Conservation (phyloP, 2,113 vertebrate genomes). For the Oxyura jamaicensis region DNA sequence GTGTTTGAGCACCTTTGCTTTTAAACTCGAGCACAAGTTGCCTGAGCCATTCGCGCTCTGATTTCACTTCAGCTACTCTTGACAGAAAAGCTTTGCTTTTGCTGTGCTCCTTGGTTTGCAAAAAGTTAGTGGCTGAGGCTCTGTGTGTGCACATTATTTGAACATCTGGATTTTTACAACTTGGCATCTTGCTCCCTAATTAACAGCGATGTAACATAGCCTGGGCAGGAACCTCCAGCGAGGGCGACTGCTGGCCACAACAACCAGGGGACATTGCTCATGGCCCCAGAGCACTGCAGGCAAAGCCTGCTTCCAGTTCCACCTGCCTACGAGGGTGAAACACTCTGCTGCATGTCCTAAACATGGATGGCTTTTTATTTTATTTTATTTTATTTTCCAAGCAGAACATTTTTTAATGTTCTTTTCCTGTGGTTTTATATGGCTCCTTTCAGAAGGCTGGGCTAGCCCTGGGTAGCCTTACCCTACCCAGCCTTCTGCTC, state of each 20-base stretch:
- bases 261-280: not conserved
- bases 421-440: not conserved
- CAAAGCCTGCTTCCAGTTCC: not conserved
- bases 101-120: not conserved
- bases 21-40: not conserved
- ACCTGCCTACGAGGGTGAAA: not conserved
- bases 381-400: not conserved
- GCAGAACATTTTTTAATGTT: not conserved
- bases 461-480: not conserved
- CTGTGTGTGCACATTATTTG: not conserved
- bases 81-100: not conserved
- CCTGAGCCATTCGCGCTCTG: not conserved
- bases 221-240: not conserved
- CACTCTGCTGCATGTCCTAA: not conserved
- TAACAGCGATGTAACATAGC: not conserved
- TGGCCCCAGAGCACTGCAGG: not conserved
- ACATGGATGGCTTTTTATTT: not conserved
- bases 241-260: not conserved
- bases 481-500: not conserved
- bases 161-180: slow-evolving; percentile 18
- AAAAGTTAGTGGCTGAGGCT: not conserved
- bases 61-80: not conserved
- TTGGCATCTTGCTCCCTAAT: not conserved
- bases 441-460: slow-evolving; percentile 10
- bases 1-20: fast-evolving